phyloP scores from a whole-genome alignment of 2,113 vertebrate genomes.

The Sterna hirundo region DNA sequence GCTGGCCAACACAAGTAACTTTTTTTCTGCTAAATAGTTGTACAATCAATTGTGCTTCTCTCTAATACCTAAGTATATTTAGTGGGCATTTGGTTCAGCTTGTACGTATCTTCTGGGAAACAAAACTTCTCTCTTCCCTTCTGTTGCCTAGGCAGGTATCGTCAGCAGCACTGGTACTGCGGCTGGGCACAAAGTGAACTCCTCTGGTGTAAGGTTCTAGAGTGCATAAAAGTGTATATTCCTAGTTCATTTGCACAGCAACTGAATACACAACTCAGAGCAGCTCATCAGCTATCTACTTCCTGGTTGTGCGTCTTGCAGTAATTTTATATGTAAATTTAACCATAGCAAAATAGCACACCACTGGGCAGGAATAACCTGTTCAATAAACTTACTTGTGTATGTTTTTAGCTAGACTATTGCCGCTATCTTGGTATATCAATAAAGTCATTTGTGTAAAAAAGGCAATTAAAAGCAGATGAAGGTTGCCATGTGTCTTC shows the following conservation, averaged over 20 bases:
- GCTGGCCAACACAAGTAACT: neutral
- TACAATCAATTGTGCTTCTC: neutral
- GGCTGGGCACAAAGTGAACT: neutral
- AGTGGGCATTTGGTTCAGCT: neutral
- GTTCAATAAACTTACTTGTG: neutral
- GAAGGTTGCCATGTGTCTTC: neutral
- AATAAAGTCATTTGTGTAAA: neutral
- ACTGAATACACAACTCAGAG: neutral
- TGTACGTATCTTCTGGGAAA: neutral
- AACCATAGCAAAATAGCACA: neutral
- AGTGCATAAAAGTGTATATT: neutral
- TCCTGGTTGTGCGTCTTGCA: neutral
- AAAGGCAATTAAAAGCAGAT: neutral
- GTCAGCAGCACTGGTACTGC: neutral
- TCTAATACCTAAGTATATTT: neutral
- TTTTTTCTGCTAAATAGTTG: neutral
- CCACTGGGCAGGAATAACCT: neutral
- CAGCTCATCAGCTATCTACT: neutral
- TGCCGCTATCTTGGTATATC: neutral
- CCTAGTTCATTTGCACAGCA: neutral
- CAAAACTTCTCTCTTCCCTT: neutral
- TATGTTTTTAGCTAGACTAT: neutral
- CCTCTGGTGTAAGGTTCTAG: neutral
- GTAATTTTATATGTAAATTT: neutral
- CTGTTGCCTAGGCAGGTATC: neutral